Percentiles rank a stretch among this genome's conserved stretches.
Evolutionary conservation across 1,140 invertebrate genomes (phyloP).

Genomic region (Drosophila pectinifera): DNA sequence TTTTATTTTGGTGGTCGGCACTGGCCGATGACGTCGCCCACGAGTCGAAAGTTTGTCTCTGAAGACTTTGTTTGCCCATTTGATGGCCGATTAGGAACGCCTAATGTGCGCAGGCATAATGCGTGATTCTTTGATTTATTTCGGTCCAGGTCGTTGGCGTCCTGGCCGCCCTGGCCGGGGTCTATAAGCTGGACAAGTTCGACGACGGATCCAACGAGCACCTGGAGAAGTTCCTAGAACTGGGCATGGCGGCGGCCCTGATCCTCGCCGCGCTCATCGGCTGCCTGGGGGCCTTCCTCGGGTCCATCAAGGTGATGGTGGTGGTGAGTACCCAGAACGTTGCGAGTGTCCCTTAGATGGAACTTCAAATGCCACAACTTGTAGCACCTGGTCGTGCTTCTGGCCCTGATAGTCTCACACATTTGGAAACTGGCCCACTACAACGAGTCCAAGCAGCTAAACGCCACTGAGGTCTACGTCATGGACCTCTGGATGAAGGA

Average conservation of each 20-base stretch:
- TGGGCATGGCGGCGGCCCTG: conserved; percentile 54
- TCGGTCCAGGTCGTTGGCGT: conserved; percentile 45
- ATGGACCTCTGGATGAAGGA: conserved; percentile 72
- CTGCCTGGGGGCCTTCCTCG: conserved; percentile 69
- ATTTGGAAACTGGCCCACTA: conserved; percentile 70
- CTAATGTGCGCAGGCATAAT: conserved; percentile 37
- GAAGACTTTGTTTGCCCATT: conserved; percentile 42
- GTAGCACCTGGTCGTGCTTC: conserved; percentile 63
- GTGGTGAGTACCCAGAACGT: conserved; percentile 47
- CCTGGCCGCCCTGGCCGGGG: conserved; percentile 64
- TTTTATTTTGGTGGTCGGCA: conserved; percentile 42
- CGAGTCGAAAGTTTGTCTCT: conserved; percentile 43
- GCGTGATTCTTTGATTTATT: conserved; percentile 25
- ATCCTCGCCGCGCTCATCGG: conserved; percentile 68
- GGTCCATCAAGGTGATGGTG: conserved; percentile 73
- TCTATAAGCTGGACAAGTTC: conserved; percentile 66
- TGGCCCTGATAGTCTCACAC: conserved; percentile 59
- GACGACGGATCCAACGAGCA: conserved; percentile 64
- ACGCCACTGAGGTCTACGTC: conserved; percentile 61
- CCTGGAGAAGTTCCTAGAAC: conserved; percentile 63
- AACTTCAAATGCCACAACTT: conserved; percentile 3
- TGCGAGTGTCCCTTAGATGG: background rate
- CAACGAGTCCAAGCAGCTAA: conserved; percentile 59
- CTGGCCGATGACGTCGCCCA: conserved; percentile 30
- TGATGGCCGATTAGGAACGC: conserved; percentile 53